Evolutionary conservation across 2,888 invertebrate species (phyloP).

Genomic region (Cerceris ruficornis): DNA sequence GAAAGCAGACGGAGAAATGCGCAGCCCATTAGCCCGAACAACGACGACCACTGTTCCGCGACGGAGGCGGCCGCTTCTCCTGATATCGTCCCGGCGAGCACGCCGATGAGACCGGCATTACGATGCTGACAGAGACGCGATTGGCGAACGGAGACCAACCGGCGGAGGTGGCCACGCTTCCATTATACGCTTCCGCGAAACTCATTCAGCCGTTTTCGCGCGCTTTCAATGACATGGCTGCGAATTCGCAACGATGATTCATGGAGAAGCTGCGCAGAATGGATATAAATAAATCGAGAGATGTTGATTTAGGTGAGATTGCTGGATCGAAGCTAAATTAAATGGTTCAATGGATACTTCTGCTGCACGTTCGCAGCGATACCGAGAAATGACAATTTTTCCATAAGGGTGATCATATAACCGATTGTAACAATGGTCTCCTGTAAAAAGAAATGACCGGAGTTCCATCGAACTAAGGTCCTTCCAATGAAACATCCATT

Average conservation of each 20-base stretch:
- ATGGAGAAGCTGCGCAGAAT: constrained; percentile 43
- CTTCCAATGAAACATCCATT: no score
- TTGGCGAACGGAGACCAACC: constrained; percentile 25
- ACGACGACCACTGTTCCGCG: constrained; percentile 71
- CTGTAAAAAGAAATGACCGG: no score
- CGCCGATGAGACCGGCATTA: constrained; percentile 37
- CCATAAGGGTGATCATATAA: no score
- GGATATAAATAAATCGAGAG: constrained; percentile 35
- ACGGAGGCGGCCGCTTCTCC: constrained; percentile 57
- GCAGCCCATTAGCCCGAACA: constrained; percentile 79
- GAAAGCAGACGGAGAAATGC: constrained; percentile 79
- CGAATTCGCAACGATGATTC: constrained; percentile 41
- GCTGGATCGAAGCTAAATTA: constrained; percentile 4
- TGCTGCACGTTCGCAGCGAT: no score
- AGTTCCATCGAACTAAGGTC: no score
- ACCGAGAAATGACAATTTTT: no score
- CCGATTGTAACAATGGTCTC: no score
- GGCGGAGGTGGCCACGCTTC: constrained; percentile 55
- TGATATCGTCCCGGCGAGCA: constrained; percentile 48
- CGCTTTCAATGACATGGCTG: constrained; percentile 60
- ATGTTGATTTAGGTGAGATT: constrained; percentile 27
- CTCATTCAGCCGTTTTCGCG: constrained; percentile 64
- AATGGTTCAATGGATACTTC: no score
- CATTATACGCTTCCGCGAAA: constrained; percentile 63
- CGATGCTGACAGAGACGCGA: constrained; percentile 49